Percentiles rank a stretch among this genome's conserved stretches.
Conservation (phyloP, 2,888 invertebrate genomes). For the Xylocampa areola region DNA sequence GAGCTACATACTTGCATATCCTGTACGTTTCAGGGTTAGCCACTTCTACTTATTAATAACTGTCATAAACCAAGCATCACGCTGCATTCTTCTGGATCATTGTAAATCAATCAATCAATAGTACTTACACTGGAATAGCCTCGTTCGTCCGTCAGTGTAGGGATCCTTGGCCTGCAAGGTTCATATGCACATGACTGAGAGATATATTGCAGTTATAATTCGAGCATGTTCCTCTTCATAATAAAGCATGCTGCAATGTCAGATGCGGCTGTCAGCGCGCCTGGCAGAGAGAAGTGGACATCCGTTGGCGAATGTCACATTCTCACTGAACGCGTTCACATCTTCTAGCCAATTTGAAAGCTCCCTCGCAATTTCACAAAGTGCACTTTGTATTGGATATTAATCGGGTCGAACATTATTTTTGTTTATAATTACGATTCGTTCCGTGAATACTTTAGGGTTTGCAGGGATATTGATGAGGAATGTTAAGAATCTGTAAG, state of each 20-base stretch:
- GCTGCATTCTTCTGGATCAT: conserved; percentile 29
- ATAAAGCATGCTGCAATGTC: conserved; percentile 71
- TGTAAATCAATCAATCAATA: conserved; percentile 60
- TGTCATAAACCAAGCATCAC: conserved; percentile 32
- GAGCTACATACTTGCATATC: conserved; percentile 27
- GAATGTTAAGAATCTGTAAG: conserved; percentile 7
- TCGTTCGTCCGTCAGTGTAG: conserved; percentile 70
- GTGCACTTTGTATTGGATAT: conserved; percentile 28
- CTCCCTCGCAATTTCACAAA: conserved; percentile 45
- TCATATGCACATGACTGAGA: conserved; percentile 67
- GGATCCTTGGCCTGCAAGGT: conserved; percentile 74
- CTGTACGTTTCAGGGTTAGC: conserved; percentile 30
- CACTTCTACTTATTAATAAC: conserved; percentile 48
- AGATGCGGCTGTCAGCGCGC: conserved; percentile 63
- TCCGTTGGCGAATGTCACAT: conserved; percentile 61
- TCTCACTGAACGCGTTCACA: conserved; percentile 64
- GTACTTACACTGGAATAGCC: conserved; percentile 63
- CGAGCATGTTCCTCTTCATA: conserved; percentile 63
- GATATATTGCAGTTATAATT: conserved; percentile 74
- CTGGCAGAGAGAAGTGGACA: conserved; percentile 55
- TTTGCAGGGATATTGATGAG: conserved; percentile 1
- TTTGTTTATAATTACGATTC: conserved; percentile 22
- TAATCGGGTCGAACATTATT: conserved; percentile 24
- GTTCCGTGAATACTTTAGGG: conserved; percentile 18
- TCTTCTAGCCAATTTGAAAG: conserved; percentile 60